These are phyloP conservation scores for Gastrophryne carolinensis DNA, from an alignment of 2,797 vertebrate species.

Conservation along the genomic window DNA sequence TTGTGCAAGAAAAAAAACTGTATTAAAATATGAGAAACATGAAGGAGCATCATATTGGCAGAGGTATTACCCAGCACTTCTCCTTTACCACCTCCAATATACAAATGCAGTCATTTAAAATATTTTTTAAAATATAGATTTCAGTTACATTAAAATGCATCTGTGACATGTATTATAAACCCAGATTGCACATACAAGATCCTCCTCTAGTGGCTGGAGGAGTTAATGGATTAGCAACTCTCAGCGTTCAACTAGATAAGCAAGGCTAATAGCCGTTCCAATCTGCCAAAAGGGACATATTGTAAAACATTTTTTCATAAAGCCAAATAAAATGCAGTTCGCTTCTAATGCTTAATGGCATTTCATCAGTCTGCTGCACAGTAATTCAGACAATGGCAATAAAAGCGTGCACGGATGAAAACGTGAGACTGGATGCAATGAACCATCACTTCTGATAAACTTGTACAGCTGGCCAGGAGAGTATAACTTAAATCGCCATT, in stretches of 20 bases:
- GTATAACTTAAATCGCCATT: slow-evolving; percentile 26
- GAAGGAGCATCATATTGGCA: too few species aligned
- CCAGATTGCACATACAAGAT: neutral
- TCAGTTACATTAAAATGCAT: neutral
- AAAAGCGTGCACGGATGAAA: slow-evolving; percentile 34
- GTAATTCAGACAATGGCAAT: slow-evolving; percentile 28
- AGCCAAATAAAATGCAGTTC: slow-evolving; percentile 28
- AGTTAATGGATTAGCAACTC: slow-evolving; percentile 20
- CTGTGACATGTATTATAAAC: neutral
- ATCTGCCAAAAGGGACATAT: slow-evolving; percentile 28
- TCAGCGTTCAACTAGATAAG: slow-evolving; percentile 17
- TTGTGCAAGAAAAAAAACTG: too few species aligned
- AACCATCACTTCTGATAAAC: slow-evolving; percentile 48
- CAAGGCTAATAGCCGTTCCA: slow-evolving; percentile 25
- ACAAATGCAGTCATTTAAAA: too few species aligned
- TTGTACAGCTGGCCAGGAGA: slow-evolving; percentile 20
- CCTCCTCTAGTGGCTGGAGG: slow-evolving; percentile 7
- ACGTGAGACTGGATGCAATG: slow-evolving; percentile 38
- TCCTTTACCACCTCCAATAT: neutral
- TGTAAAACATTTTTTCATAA: slow-evolving; percentile 39
- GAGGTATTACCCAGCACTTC: too few species aligned
- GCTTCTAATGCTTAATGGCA: neutral
- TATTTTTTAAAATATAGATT: slow-evolving; percentile 5
- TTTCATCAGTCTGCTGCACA: slow-evolving; percentile 24
- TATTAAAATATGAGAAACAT: too few species aligned